Evolutionary conservation across 2,888 invertebrate species (phyloP).

Genomic region (Muscina levida): DNA sequence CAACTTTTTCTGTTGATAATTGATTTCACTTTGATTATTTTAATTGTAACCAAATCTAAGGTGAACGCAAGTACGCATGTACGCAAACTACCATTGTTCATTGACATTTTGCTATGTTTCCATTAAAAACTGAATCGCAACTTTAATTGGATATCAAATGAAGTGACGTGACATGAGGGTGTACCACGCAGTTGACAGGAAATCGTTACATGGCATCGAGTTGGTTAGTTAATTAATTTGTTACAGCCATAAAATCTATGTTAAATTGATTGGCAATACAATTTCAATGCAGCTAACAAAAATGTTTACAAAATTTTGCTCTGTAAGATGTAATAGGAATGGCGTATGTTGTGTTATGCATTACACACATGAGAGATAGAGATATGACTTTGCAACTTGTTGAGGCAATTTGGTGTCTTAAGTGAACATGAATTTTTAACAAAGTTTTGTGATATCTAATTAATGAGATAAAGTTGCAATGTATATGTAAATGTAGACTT

Average conservation of each 20-base stretch:
- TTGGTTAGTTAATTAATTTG: background rate
- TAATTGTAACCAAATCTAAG: conserved; percentile 51
- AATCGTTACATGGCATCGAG: background rate
- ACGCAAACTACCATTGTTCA: background rate
- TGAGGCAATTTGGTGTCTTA: too few relatives aligned
- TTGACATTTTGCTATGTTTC: conserved; percentile 2
- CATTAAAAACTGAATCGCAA: background rate
- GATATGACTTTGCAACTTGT: too few relatives aligned
- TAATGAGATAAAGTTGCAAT: too few relatives aligned
- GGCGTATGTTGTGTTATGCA: too few relatives aligned
- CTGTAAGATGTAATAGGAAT: too few relatives aligned
- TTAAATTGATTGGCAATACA: too few relatives aligned
- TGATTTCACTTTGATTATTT: conserved; percentile 57
- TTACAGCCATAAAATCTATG: background rate
- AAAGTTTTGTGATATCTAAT: too few relatives aligned
- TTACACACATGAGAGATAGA: too few relatives aligned
- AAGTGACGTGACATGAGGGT: background rate
- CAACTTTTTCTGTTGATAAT: conserved; percentile 19
- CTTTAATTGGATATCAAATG: background rate
- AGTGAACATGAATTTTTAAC: too few relatives aligned
- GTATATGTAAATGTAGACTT: too few relatives aligned
- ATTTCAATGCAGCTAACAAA: too few relatives aligned
- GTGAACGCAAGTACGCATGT: background rate
- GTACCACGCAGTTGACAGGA: background rate
- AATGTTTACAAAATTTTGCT: too few relatives aligned